These are phyloP conservation scores for Julus scanicus DNA, from an alignment of 2,888 invertebrate genomes.

Conservation along the genomic window DNA sequence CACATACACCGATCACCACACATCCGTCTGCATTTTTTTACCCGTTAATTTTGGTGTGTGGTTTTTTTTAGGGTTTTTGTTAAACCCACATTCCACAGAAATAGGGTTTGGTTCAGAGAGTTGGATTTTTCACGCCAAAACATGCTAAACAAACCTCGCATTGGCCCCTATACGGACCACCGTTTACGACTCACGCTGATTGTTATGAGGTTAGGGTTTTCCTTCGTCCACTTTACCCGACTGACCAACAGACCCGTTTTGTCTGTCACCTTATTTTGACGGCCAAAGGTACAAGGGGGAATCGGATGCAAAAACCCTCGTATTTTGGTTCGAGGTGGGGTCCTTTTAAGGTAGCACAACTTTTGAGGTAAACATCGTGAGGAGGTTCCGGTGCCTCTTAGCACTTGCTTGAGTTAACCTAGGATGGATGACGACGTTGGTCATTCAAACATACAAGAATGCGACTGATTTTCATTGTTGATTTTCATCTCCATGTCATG, in stretches of 20 bases:
- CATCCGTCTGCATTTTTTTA: neutral
- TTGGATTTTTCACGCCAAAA: neutral
- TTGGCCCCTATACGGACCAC: neutral
- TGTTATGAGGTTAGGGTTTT: neutral
- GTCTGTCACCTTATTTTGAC: constrained; percentile 21
- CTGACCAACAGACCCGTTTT: constrained; percentile 21
- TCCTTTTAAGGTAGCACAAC: neutral
- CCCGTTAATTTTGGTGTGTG: neutral
- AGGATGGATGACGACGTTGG: neutral
- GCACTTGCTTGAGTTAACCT: neutral
- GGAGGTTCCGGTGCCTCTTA: neutral
- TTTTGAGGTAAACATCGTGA: neutral
- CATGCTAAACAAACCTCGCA: neutral
- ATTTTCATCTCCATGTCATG: too few species aligned
- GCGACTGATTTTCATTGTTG: neutral
- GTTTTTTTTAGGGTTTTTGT: neutral
- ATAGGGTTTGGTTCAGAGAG: constrained; percentile 4
- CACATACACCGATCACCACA: constrained; percentile 7
- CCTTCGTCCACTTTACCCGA: neutral
- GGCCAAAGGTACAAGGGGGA: neutral
- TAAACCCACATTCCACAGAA: neutral
- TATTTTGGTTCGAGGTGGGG: neutral
- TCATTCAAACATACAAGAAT: too few species aligned
- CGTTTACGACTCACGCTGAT: constrained; percentile 2
- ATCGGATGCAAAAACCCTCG: neutral